Conservation (phyloP, 2,888 invertebrate species). For the Autographa pulchrina region DNA sequence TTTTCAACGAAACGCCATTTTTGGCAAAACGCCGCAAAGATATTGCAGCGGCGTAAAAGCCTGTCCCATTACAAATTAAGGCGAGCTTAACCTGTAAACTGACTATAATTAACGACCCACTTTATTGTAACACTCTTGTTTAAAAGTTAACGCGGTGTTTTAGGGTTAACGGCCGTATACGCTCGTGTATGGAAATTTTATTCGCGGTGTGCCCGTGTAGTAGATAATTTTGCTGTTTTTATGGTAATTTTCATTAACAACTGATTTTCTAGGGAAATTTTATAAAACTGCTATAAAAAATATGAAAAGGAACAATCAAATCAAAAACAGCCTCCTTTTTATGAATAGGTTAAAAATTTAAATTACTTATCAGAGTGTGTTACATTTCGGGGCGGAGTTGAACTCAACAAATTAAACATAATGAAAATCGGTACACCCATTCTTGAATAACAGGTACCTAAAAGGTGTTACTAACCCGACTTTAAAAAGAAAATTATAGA, state of each 20-base stretch:
- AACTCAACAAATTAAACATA: no score
- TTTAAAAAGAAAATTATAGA: no score
- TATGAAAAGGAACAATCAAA: no score
- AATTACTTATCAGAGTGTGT: no score
- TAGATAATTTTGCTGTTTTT: constrained; percentile 29
- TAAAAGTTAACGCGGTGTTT: constrained; percentile 56
- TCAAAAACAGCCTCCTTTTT: no score
- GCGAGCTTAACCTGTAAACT: constrained; percentile 57
- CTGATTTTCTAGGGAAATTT: neutral
- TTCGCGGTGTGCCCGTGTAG: constrained; percentile 21
- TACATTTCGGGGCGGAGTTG: no score
- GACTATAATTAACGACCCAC: constrained; percentile 58
- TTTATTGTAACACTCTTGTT: constrained; percentile 58
- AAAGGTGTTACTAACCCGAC: no score
- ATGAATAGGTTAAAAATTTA: no score
- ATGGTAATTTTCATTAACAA: constrained; percentile 34
- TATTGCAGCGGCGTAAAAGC: constrained; percentile 36
- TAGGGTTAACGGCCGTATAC: constrained; percentile 50
- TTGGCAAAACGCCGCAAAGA: constrained; percentile 31
- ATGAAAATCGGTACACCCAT: no score
- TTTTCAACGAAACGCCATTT: constrained; percentile 11
- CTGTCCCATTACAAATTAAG: constrained; percentile 53
- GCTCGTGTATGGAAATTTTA: constrained; percentile 51
- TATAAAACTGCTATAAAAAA: no score
- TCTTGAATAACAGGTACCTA: no score